phyloP scores from a whole-genome alignment of 2,113 vertebrate species.

The Pluvianellus socialis region DNA sequence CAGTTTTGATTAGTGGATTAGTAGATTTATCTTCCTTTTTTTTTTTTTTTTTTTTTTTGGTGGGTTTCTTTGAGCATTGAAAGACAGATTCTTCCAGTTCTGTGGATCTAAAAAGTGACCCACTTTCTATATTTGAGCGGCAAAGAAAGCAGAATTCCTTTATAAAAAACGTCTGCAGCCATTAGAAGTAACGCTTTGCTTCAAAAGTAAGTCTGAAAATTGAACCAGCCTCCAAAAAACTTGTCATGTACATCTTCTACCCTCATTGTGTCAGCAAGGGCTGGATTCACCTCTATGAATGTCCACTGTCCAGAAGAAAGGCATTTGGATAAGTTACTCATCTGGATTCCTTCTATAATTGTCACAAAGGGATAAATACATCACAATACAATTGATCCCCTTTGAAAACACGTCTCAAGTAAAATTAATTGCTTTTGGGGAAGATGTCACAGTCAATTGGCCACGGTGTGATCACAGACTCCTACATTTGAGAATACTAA shows the following conservation, averaged over 20 bases:
- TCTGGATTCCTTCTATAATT: neutral
- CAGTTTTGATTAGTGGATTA: neutral
- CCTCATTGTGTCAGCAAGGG: neutral
- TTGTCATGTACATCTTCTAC: neutral
- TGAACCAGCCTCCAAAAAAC: neutral
- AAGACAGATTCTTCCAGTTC: neutral
- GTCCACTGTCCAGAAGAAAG: neutral
- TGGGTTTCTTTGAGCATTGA: neutral
- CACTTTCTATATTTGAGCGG: neutral
- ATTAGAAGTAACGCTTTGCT: neutral
- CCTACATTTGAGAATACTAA: neutral
- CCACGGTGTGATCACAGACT: neutral
- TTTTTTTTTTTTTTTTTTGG: neutral
- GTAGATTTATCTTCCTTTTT: neutral
- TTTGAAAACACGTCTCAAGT: neutral
- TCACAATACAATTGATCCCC: neutral
- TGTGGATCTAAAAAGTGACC: neutral
- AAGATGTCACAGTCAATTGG: fast-evolving
- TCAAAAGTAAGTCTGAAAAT: neutral
- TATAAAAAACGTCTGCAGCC: neutral
- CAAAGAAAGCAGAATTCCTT: neutral
- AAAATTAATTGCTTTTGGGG: neutral
- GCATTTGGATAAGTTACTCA: neutral
- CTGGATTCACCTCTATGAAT: neutral
- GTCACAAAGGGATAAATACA: neutral